phyloP scores from a whole-genome alignment of 2,888 invertebrate genomes.

The Merodon equestris region DNA sequence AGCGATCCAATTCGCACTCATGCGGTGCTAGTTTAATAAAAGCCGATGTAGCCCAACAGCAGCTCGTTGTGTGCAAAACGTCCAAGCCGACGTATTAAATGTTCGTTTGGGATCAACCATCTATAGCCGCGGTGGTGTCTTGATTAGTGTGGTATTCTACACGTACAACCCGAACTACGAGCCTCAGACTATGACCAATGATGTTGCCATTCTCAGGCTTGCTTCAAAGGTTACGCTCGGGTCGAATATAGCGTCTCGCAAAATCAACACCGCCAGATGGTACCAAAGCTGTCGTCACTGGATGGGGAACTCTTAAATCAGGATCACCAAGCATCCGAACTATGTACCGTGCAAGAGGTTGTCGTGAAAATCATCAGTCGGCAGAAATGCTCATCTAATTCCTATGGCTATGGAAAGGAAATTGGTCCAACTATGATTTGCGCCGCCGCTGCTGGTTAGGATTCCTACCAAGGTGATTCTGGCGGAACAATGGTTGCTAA shows the following conservation, averaged over 20 bases:
- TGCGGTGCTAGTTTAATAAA: constrained; percentile 81
- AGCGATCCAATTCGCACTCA: constrained; percentile 76
- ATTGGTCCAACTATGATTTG: constrained; percentile 73
- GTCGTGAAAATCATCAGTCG: constrained; percentile 41
- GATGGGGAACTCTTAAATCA: constrained; percentile 76
- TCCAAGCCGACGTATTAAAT: constrained; percentile 9
- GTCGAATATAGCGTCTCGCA: too few relatives aligned
- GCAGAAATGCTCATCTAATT: constrained; percentile 58
- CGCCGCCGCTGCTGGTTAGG: constrained; percentile 72
- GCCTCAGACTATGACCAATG: constrained; percentile 74
- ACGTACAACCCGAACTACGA: constrained; percentile 76
- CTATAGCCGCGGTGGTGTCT: constrained; percentile 75
- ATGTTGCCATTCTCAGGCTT: constrained; percentile 78
- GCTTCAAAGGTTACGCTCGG: too few relatives aligned
- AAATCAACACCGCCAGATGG: constrained; percentile 71
- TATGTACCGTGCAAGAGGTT: too few relatives aligned
- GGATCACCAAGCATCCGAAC: too few relatives aligned
- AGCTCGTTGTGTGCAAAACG: constrained; percentile 80
- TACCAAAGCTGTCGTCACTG: constrained; percentile 74
- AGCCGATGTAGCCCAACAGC: constrained; percentile 80
- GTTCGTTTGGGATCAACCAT: constrained; percentile 77
- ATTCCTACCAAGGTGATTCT: constrained; percentile 78
- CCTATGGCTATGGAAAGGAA: constrained; percentile 71
- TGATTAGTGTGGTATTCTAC: constrained; percentile 73
- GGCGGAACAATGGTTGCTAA: constrained; percentile 76